Percentiles rank a stretch among this genome's conserved stretches.
phyloP scores from a whole-genome alignment of 53 echinoderm and acorn worm genomes.

The Paracentrotus lividus region DNA sequence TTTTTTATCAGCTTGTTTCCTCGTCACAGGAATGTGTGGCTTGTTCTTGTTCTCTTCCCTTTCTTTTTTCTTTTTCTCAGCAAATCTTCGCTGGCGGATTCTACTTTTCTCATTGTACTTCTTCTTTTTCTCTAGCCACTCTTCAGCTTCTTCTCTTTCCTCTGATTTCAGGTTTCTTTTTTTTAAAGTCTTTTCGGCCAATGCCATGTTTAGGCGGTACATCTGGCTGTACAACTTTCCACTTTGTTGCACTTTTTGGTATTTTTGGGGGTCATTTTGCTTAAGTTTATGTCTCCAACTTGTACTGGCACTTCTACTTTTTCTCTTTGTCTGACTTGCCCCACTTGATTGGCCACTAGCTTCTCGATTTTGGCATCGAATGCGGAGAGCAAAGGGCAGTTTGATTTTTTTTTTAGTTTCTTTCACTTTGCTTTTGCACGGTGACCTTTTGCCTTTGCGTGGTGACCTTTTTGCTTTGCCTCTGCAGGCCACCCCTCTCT shows the following conservation, averaged over 20 bases:
- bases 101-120: conserved; percentile 69
- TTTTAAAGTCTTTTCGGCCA: conserved; percentile 68
- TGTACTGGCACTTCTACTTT: conserved; percentile 39
- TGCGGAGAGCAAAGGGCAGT: conserved; percentile 40
- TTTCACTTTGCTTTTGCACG: conserved; percentile 39
- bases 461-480: conserved; percentile 35
- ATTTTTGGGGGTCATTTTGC: conserved; percentile 51
- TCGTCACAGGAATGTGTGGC: conserved; percentile 53
- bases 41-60: conserved; percentile 53
- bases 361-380: conserved; percentile 35
- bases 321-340: conserved; percentile 34
- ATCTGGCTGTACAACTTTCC: conserved; percentile 58
- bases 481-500: conserved; percentile 40
- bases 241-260: conserved; percentile 36
- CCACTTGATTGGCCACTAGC: conserved; percentile 28
- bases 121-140: conserved; percentile 72
- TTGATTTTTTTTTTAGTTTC: conserved; percentile 39
- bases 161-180: conserved; percentile 71
- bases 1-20: conserved; percentile 53
- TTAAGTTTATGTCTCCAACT: conserved; percentile 75
- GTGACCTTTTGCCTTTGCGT: conserved; percentile 40
- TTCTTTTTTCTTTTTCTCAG: conserved; percentile 54
- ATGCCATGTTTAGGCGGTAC: conserved; percentile 63
- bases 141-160: conserved; percentile 74
- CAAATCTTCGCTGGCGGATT: conserved; percentile 62